Evolutionary conservation across 1,140 invertebrate genomes (phyloP).

Genomic region (Calosoma granatense): DNA sequence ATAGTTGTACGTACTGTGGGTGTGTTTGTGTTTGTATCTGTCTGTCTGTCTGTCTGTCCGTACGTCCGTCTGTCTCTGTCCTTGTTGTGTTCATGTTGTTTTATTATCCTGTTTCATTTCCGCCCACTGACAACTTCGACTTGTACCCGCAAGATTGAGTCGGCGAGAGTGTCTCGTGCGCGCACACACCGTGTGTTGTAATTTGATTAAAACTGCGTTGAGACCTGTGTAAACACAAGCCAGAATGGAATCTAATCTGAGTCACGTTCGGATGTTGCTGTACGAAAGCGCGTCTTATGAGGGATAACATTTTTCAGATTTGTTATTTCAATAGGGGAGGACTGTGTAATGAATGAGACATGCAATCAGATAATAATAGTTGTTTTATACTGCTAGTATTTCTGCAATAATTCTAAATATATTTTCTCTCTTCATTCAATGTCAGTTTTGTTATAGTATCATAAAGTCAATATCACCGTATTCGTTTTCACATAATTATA

Average conservation of each 20-base stretch:
- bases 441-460: neutral
- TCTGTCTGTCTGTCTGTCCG: too few relatives aligned
- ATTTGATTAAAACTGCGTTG: conserved; percentile 7
- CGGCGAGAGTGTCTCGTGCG: neutral
- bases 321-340: neutral
- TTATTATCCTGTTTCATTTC: neutral
- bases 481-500: too few relatives aligned
- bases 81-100: neutral
- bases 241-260: neutral
- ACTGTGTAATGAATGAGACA: neutral
- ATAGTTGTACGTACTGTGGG: neutral
- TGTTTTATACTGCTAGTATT: neutral
- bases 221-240: neutral
- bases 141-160: neutral
- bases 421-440: neutral
- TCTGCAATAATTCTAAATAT: neutral
- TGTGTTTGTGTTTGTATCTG: too few relatives aligned
- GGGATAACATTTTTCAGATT: neutral
- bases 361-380: neutral
- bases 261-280: neutral
- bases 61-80: too few relatives aligned
- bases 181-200: neutral
- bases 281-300: neutral
- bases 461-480: too few relatives aligned
- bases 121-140: neutral